These are phyloP conservation scores for Lasiurus borealis DNA, from an alignment of 2,113 vertebrate species.

Conservation along the genomic window DNA sequence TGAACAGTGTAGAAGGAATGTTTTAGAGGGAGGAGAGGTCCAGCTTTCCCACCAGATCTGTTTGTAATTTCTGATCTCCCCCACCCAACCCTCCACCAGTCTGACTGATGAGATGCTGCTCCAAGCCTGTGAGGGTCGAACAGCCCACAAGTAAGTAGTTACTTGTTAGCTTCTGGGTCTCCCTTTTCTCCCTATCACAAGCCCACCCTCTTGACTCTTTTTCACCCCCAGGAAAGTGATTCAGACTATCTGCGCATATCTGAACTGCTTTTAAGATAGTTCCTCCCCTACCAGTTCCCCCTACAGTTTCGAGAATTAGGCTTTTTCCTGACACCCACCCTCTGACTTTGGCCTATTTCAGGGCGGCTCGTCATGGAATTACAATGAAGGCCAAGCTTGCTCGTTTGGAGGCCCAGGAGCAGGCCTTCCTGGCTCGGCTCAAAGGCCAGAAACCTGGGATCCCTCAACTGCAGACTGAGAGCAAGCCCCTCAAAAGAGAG, in stretches of 20 bases:
- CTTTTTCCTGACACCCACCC: background rate
- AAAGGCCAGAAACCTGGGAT: background rate
- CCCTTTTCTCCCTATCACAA: background rate
- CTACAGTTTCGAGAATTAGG: background rate
- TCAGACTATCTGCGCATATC: background rate
- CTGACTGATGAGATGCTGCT: slow-evolving; percentile 92
- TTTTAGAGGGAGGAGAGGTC: background rate
- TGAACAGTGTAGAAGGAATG: background rate
- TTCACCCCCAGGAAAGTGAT: background rate
- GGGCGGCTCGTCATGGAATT: slow-evolving; percentile 93
- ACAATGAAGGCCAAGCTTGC: slow-evolving; percentile 97
- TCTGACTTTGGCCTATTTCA: slow-evolving; percentile 73
- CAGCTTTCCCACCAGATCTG: background rate
- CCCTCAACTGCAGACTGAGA: background rate
- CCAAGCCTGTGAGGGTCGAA: slow-evolving; percentile 93
- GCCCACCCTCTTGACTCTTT: background rate
- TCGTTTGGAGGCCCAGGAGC: slow-evolving; percentile 95
- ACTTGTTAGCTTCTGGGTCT: background rate
- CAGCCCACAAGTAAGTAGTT: slow-evolving; percentile 94
- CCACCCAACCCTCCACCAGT: slow-evolving; percentile 76
- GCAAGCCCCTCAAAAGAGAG: slow-evolving; percentile 47
- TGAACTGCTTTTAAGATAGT: background rate
- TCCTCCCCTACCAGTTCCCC: background rate
- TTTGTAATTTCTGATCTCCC: background rate
- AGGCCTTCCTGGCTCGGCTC: slow-evolving; percentile 91